Base-by-base conservation (phyloP, 2,113 vertebrate genomes). In the Prionailurus viverrinus region DNA sequence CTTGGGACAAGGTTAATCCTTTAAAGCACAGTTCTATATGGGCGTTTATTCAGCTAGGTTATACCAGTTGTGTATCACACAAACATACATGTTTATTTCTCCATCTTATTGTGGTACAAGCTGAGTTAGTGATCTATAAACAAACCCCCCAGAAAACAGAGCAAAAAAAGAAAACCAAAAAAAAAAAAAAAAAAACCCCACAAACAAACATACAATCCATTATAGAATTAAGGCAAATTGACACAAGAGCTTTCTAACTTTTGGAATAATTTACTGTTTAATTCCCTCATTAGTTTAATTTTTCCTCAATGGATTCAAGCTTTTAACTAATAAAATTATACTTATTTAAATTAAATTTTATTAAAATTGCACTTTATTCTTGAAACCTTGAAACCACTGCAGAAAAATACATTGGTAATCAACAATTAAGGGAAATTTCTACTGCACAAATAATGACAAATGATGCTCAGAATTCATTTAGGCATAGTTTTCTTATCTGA, bases 261-360 rank as follows among this genome's bases (percentile, higher is more conserved):
- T 80, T 7, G 19, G 9, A 74, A 80, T 33, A 78, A 53, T 80
- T 87, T 74, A 45, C 13, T 33, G 4, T 19, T 33, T 71, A 39
- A 66, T 84, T 89, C 4, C 2, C 39, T 90, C 25, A 92, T 48
- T 92, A 3, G 48, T 79, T 76, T 61, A 25, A 65, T 78, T 92
- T 84, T 87, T 92, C 45, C 83, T 23, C 51, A 92, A 23, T 94
- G 45, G 19, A 19, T 82, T 79, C 31, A 95, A 92, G 27, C 12
- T 94, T 87, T 90, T 36, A 74, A 76, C 55, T 74, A 97, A 93
- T 91, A 84, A 66, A 83, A 53, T 53, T 78, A 48, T 8, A 48
- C 41, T 48, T 45, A 48, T 48, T 29, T 76, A 76, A 29, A 76
- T 76, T 69, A 36, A 39, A 71, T 71, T 80, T 94, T 94, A 61